Evolutionary conservation across 1,140 invertebrate genomes (phyloP), one percentile per base, ranked within the genome.

Genomic region (Pantala flavescens): DNA sequence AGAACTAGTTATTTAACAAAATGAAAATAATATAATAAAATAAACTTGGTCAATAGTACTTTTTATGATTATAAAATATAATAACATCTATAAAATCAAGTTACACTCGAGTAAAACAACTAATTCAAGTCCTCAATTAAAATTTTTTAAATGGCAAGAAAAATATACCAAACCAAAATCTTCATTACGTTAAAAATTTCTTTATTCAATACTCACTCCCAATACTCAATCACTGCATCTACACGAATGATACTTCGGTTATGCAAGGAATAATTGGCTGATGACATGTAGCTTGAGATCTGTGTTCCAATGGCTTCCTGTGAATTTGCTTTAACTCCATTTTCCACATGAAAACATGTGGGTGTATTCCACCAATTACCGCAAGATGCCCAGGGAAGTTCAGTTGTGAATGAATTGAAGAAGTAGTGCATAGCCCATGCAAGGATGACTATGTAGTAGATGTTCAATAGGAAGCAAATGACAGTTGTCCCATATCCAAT

Each of bases 371-470:
- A 88, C 55, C 72, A 75, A 75, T 86, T 81, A 36, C 80, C 79
- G 75, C 87, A 89, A n/a, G 81, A 81, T 72, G 83, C 81, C 87
- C 87, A 88, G 7, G 87, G 87, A 24, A 88, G 80, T 70, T 84
- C 82, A 7, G 80, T 75, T 0, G 82, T 82, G 77, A 88, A 86
- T 1, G 87, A 87, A 49, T 84, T 83, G 77, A 85, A 85, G 74
- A 89, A 81, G 79, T 86, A 88, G 75, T 87, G 83, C 70, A 87
- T 81, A 36, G 86, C 84, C 86, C 87, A 89, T 9, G 84, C 86
- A 74, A 88, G 83, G 76, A 88, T 87, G 19, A 87, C 83, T 24
- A 86, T 88, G 81, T 88, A 88, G 78, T 86, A 86, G 23, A 83
- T 79, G 71, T 84, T 84, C 49, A 88, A 83, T 1, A 88, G 77